A percentile compares a stretch with the other conserved stretches of the same genome.
Conservation (phyloP, 2,797 vertebrate species). For the Chrysocyon brachyurus region DNA sequence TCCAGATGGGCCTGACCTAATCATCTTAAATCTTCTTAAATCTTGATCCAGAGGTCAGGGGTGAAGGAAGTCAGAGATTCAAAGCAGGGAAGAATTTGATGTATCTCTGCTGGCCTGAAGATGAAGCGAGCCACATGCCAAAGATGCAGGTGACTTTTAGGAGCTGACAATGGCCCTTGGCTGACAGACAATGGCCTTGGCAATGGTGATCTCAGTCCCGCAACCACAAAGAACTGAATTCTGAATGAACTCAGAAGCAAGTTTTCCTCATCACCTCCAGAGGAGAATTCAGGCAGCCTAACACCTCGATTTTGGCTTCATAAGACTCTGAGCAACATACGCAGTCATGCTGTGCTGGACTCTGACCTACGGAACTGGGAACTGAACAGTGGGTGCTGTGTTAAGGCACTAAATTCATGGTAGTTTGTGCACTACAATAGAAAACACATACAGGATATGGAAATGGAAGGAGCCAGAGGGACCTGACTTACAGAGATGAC, state of each 20-base stretch:
- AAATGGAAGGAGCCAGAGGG: not conserved
- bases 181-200: not conserved
- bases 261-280: not conserved
- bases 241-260: not conserved
- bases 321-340: not conserved
- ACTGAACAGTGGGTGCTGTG: fast-evolving
- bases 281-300: not conserved
- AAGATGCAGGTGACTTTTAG: not conserved
- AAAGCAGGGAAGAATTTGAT: not conserved
- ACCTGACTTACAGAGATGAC: not conserved
- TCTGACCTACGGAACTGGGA: not conserved
- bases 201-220: not conserved
- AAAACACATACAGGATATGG: not conserved
- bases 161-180: not conserved
- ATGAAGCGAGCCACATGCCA: not conserved
- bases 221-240: not conserved
- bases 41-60: not conserved
- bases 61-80: not conserved
- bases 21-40: not conserved
- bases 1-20: not conserved
- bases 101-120: not conserved
- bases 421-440: not conserved
- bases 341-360: not conserved
- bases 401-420: not conserved
- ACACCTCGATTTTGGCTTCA: not conserved